phyloP scores from a whole-genome alignment of 2,797 vertebrate genomes.

The Ciconia nigra region DNA sequence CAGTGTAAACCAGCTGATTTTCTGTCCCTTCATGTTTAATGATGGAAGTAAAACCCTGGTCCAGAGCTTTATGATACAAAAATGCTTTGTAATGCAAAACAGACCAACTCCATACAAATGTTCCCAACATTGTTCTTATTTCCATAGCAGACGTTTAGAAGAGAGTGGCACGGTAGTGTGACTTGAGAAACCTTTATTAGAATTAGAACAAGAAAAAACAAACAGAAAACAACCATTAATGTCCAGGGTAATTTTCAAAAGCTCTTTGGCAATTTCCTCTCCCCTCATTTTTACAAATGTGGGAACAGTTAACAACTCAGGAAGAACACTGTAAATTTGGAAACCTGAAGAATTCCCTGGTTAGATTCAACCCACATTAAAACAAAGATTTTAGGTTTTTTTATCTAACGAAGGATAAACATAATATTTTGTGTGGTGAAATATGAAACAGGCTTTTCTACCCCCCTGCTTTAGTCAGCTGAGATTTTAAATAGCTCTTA shows the following conservation, averaged over 20 bases:
- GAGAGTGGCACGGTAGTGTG: background rate
- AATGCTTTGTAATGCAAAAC: background rate
- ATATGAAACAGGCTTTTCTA: background rate
- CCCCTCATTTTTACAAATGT: conserved; percentile 43
- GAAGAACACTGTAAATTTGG: conserved; percentile 64
- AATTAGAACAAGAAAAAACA: conserved; percentile 10
- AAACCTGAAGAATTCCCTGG: conserved; percentile 54
- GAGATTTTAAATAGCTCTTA: background rate
- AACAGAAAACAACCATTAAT: background rate
- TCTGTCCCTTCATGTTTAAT: conserved; percentile 6
- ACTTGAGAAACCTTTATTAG: conserved; percentile 36
- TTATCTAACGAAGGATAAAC: conserved; percentile 29
- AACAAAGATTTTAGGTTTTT: conserved; percentile 24
- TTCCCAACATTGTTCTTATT: background rate
- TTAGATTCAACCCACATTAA: conserved; percentile 51
- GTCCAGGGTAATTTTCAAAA: conserved; percentile 43
- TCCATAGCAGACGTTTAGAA: background rate
- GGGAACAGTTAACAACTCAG: conserved; percentile 66
- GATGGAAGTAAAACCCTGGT: background rate
- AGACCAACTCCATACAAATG: background rate
- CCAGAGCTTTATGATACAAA: background rate
- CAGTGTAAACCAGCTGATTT: background rate
- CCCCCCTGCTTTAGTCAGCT: background rate
- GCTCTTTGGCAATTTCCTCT: conserved; percentile 43
- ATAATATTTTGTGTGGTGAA: background rate